Conservation (phyloP, 2,113 vertebrate genomes). For the Leuciscus idus region DNA sequence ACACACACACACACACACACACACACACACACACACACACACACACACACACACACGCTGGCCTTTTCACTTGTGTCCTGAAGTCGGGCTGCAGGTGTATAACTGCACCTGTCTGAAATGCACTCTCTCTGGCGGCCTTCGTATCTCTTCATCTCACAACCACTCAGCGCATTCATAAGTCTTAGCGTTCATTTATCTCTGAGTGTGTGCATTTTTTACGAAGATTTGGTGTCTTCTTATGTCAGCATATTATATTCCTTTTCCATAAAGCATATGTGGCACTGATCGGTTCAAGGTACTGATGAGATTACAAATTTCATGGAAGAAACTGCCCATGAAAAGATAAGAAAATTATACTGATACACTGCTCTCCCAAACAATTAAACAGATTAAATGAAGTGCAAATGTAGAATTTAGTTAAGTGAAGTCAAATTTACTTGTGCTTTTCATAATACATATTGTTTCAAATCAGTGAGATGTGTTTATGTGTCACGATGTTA, state of each 20-base stretch:
- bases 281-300: slow-evolving; percentile 5
- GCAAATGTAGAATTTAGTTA: not conserved
- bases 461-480: too few species aligned
- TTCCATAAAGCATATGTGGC: slow-evolving; percentile 34
- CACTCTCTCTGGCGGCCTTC: slow-evolving; percentile 69
- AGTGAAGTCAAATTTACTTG: too few species aligned
- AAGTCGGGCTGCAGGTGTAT: slow-evolving; percentile 60
- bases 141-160: slow-evolving; percentile 69
- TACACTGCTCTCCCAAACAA: too few species aligned
- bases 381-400: not conserved
- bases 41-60: slow-evolving; percentile 28
- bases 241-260: slow-evolving; percentile 45
- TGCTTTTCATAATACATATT: too few species aligned
- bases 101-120: slow-evolving; percentile 79
- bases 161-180: slow-evolving; percentile 44
- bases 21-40: not conserved
- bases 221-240: slow-evolving; percentile 66
- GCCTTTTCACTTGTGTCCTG: slow-evolving; percentile 27
- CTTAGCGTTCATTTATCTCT: slow-evolving; percentile 33
- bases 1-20: slow-evolving; percentile 25
- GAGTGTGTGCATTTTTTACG: slow-evolving; percentile 36
- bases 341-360: not conserved
- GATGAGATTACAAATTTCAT: slow-evolving; percentile 26
- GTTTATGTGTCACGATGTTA: too few species aligned
- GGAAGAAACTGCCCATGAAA: not conserved